Conservation (phyloP, 2,113 vertebrate species). For the Anhinga anhinga region DNA sequence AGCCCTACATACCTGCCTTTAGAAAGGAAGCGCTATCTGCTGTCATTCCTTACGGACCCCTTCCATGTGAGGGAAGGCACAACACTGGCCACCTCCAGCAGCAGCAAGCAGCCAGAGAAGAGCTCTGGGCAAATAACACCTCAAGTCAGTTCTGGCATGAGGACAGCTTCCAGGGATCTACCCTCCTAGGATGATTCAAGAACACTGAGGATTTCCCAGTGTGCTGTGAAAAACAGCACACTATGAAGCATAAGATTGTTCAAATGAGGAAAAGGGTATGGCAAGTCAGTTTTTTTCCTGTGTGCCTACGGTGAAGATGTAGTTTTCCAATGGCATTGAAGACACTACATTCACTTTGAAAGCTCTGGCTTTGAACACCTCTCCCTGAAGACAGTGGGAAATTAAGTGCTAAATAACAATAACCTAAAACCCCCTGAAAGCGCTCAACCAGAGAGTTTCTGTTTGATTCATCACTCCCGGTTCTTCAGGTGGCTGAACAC, state of each 20-base stretch:
- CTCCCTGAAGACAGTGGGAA: neutral
- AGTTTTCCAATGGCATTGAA: too few species aligned
- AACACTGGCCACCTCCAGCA: fast-evolving
- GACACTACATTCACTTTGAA: neutral
- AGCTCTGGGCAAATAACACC: neutral
- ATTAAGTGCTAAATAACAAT: neutral
- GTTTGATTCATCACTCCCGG: neutral
- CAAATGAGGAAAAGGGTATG: neutral
- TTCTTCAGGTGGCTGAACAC: neutral
- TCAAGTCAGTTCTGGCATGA: neutral
- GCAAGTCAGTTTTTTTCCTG: neutral
- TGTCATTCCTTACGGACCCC: neutral
- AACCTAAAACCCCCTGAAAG: neutral
- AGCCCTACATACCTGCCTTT: neutral
- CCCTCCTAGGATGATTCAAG: neutral
- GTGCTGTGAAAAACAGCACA: neutral
- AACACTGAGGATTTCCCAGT: neutral
- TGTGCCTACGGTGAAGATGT: fast-evolving
- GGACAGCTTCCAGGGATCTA: neutral
- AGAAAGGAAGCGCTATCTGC: fast-evolving
- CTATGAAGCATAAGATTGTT: neutral
- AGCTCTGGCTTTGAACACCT: neutral
- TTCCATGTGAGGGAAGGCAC: neutral
- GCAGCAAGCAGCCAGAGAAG: neutral
- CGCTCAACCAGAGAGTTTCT: neutral